phyloP scores from a whole-genome alignment of 2,888 invertebrate species.

The Graphium colonna region DNA sequence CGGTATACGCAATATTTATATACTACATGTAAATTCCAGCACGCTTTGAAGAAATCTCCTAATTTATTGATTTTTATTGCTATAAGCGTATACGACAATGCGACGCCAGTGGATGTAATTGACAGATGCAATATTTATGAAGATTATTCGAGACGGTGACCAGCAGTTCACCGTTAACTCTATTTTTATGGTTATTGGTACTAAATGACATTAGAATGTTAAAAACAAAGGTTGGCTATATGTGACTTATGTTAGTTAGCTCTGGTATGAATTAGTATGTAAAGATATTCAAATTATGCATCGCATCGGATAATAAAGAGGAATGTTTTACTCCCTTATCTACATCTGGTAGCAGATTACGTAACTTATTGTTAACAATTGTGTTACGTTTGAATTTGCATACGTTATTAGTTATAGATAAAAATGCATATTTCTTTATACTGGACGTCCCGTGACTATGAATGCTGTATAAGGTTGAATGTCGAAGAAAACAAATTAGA shows the following conservation, averaged over 20 bases:
- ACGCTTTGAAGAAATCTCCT: slow-evolving; percentile 39
- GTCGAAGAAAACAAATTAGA: too few relatives aligned
- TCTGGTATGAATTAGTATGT: slow-evolving; percentile 16
- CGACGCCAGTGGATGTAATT: slow-evolving; percentile 20
- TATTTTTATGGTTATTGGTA: slow-evolving; percentile 39
- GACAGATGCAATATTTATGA: slow-evolving; percentile 28
- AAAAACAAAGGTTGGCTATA: slow-evolving; percentile 29
- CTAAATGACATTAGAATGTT: slow-evolving; percentile 28
- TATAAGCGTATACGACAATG: slow-evolving; percentile 34
- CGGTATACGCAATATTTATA: too few relatives aligned
- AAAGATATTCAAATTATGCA: slow-evolving; percentile 24
- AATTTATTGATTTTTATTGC: slow-evolving; percentile 50
- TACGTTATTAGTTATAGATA: neutral
- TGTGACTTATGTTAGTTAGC: slow-evolving; percentile 8
- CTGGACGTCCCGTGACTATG: too few relatives aligned
- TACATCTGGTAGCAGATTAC: slow-evolving; percentile 5
- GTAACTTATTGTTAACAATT: neutral
- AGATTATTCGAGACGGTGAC: slow-evolving; percentile 42
- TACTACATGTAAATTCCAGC: slow-evolving; percentile 19
- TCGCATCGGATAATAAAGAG: slow-evolving; percentile 8
- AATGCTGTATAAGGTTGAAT: too few relatives aligned
- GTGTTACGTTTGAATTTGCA: neutral
- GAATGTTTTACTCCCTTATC: slow-evolving; percentile 8
- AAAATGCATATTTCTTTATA: too few relatives aligned
- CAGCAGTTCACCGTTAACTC: slow-evolving; percentile 43